Evolutionary conservation across 2,888 invertebrate genomes (phyloP).

Genomic region (Leucophora obtusa): DNA sequence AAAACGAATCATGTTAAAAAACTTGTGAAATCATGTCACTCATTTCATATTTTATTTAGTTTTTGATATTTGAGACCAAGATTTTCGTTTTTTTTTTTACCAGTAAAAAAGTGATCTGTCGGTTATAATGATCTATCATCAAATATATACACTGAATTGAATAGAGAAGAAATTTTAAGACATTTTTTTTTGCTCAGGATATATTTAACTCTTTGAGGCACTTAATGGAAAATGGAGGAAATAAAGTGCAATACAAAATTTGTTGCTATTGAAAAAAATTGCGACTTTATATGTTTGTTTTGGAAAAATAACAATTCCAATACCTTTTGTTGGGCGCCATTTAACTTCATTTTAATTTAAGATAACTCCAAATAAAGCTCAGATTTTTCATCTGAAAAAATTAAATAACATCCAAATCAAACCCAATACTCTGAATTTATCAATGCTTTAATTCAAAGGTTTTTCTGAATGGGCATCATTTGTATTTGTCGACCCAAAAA

Average conservation of each 20-base stretch:
- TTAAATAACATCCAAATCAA: no score
- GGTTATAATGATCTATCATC: conserved; percentile 53
- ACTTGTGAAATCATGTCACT: conserved; percentile 43
- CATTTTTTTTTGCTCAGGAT: conserved; percentile 2
- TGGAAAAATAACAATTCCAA: no score
- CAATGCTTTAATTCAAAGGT: no score
- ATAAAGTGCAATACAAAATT: no score
- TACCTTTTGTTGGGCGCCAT: no score
- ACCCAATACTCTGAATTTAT: no score
- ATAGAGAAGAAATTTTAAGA: conserved; percentile 26
- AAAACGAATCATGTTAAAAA: conserved; percentile 23
- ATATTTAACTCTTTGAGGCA: not conserved
- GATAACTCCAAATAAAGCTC: no score
- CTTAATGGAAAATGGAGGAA: not conserved
- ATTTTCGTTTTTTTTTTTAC: conserved; percentile 13
- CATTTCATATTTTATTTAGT: conserved; percentile 22
- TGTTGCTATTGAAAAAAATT: no score
- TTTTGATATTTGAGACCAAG: conserved; percentile 40
- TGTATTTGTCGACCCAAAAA: not conserved
- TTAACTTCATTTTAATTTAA: no score
- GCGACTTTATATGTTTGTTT: no score
- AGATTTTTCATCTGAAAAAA: no score
- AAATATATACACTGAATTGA: conserved; percentile 34
- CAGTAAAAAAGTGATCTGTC: conserved; percentile 23
- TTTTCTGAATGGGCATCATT: no score